A percentile compares a stretch with the other conserved stretches of the same genome.
phyloP scores from a whole-genome alignment of 2,113 vertebrate genomes.

The Spermophilus dauricus region DNA sequence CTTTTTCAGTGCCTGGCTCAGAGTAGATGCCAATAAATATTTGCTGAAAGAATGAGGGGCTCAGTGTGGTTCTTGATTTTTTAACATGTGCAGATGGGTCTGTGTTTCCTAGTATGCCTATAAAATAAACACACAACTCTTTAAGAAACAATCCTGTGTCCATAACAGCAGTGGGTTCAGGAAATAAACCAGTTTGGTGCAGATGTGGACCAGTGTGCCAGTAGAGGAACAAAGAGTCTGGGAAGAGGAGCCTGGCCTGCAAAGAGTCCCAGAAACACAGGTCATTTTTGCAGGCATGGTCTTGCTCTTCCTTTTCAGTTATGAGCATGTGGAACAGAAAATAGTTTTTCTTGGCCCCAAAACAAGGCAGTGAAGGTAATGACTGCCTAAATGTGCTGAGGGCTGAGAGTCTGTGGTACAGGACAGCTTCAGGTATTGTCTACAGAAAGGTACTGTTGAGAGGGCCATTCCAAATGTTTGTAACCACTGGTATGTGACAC shows the following conservation, averaged over 20 bases:
- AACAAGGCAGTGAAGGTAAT: not conserved
- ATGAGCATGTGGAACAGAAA: not conserved
- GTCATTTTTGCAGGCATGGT: not conserved
- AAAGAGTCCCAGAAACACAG: not conserved
- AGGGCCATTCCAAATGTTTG: not conserved
- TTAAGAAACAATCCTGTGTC: not conserved
- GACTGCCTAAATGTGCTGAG: not conserved
- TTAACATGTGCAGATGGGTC: not conserved
- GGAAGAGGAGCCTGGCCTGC: not conserved
- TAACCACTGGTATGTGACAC: not conserved
- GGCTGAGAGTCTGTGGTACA: not conserved
- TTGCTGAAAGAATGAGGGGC: constrained; percentile 13
- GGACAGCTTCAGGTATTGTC: not conserved
- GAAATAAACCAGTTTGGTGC: not conserved
- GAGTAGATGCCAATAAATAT: not conserved
- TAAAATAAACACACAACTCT: not conserved
- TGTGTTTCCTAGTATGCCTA: constrained; percentile 1
- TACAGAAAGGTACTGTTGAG: not conserved
- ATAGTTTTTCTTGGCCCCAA: constrained; percentile 19
- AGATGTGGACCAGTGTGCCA: not conserved
- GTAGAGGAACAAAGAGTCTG: not conserved
- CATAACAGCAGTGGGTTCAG: not conserved
- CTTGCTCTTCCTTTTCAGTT: constrained; percentile 10
- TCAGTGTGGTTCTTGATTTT: not conserved
- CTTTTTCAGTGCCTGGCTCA: not conserved